phyloP scores from a whole-genome alignment of 2,888 invertebrate genomes.

The Steinernema hermaphroditum region DNA sequence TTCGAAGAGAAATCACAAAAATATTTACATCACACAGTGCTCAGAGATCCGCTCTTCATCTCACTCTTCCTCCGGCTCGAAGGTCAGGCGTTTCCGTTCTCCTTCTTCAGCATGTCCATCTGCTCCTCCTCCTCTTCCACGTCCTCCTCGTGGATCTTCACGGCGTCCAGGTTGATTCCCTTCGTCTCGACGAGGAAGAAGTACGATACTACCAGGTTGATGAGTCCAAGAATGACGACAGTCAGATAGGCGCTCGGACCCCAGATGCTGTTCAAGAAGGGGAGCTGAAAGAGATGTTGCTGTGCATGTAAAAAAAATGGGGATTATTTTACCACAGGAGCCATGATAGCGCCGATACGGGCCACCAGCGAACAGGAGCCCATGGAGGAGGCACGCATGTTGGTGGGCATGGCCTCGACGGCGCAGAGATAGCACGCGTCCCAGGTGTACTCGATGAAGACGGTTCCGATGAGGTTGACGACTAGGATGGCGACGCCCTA shows the following conservation, averaged over 20 bases:
- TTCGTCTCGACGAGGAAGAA: slow-evolving; percentile 48
- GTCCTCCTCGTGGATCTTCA: slow-evolving; percentile 19
- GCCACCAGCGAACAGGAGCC: slow-evolving; percentile 62
- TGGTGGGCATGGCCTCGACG: slow-evolving; percentile 62
- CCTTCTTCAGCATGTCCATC: slow-evolving; percentile 14
- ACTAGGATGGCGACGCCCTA: slow-evolving; percentile 60
- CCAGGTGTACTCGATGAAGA: slow-evolving; percentile 66
- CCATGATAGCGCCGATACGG: slow-evolving; percentile 60
- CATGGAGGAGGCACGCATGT: slow-evolving; percentile 56
- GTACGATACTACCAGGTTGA: slow-evolving; percentile 54
- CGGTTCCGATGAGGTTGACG: slow-evolving; percentile 60
- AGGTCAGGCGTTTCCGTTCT: slow-evolving; percentile 9
- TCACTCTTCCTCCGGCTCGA: not conserved
- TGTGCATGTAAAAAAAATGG: not conserved
- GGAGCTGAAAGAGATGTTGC: slow-evolving; percentile 49
- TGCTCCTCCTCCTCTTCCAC: slow-evolving; percentile 11
- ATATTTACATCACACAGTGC: slow-evolving; percentile 14
- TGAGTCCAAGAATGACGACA: slow-evolving; percentile 54
- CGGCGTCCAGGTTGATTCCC: slow-evolving; percentile 36
- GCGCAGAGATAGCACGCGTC: slow-evolving; percentile 65
- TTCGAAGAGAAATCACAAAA: not conserved
- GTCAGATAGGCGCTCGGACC: slow-evolving; percentile 59
- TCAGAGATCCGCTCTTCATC: not conserved
- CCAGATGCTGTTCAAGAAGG: slow-evolving; percentile 56
- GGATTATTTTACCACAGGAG: slow-evolving; percentile 49